Conservation (phyloP, 2,888 invertebrate species). For the Drosophila macrospina region DNA sequence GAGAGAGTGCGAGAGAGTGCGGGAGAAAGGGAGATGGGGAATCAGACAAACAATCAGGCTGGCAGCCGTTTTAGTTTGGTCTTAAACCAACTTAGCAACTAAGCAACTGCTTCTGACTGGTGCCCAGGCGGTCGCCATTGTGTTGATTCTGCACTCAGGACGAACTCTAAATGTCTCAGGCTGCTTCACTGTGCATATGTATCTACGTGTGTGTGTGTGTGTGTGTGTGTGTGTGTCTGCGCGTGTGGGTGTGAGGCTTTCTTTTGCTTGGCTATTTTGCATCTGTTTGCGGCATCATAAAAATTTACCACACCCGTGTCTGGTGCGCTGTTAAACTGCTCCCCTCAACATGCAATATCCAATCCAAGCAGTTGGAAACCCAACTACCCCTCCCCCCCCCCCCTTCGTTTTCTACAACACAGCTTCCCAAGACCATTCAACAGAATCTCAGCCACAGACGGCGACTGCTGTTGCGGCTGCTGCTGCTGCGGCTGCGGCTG, state of each 20-base stretch:
- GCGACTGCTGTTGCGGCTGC: conserved; percentile 30
- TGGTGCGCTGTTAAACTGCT: conserved; percentile 72
- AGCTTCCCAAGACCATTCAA: conserved; percentile 32
- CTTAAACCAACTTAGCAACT: conserved; percentile 58
- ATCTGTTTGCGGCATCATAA: conserved; percentile 80
- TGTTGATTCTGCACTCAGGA: conserved; percentile 43
- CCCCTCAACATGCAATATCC: conserved; percentile 60
- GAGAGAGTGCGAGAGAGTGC: conserved; percentile 13
- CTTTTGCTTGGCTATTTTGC: conserved; percentile 71
- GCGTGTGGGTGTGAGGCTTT: conserved; percentile 46
- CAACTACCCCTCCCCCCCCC: neutral
- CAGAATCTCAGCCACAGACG: conserved; percentile 52
- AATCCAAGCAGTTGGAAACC: neutral
- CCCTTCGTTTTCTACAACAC: no score
- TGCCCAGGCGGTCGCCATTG: conserved; percentile 71
- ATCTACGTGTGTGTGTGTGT: conserved; percentile 11
- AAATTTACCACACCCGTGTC: conserved; percentile 77
- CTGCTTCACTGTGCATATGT: conserved; percentile 11
- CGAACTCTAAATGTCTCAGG: conserved; percentile 49
- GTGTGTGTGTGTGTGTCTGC: conserved; percentile 11
- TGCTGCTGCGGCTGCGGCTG: conserved; percentile 9
- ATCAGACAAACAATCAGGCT: conserved; percentile 49
- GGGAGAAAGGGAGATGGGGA: conserved; percentile 8
- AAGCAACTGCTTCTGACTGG: conserved; percentile 69
- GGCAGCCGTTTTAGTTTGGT: conserved; percentile 56